These are phyloP conservation scores for Clarias gariepinus DNA, from an alignment of 2,113 vertebrate genomes.

Conservation along the genomic window DNA sequence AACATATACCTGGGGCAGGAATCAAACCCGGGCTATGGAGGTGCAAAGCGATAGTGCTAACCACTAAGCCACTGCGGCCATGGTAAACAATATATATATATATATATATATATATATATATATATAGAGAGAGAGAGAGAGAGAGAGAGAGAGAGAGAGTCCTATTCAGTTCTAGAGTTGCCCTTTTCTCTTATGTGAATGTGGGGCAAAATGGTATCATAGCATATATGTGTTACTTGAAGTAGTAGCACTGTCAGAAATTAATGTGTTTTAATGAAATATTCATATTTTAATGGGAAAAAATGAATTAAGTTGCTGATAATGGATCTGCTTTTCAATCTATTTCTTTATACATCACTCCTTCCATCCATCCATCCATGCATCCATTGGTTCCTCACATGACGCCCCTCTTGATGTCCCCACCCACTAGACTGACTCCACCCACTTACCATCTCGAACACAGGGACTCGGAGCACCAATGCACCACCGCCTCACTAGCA, in stretches of 20 bases:
- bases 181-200: background rate
- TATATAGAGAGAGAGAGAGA: no score
- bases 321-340: background rate
- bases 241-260: background rate
- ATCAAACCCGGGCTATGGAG: no score
- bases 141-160: no score
- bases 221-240: background rate
- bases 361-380: conserved; percentile 29
- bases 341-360: background rate
- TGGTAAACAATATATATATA: no score
- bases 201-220: background rate
- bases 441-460: conserved; percentile 61
- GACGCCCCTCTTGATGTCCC: conserved; percentile 68
- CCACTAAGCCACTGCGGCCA: no score
- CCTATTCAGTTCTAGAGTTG: background rate
- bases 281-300: no score
- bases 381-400: conserved; percentile 59
- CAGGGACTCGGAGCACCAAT: conserved; percentile 50
- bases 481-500: conserved; percentile 21
- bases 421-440: background rate
- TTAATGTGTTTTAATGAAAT: background rate
- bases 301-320: background rate
- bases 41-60: no score
- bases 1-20: no score
- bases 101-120: no score